A percentile compares a stretch with the other conserved stretches of the same genome.
Evolutionary conservation across 2,113 vertebrate species (phyloP).

Genomic region (Pteropus alecto): DNA sequence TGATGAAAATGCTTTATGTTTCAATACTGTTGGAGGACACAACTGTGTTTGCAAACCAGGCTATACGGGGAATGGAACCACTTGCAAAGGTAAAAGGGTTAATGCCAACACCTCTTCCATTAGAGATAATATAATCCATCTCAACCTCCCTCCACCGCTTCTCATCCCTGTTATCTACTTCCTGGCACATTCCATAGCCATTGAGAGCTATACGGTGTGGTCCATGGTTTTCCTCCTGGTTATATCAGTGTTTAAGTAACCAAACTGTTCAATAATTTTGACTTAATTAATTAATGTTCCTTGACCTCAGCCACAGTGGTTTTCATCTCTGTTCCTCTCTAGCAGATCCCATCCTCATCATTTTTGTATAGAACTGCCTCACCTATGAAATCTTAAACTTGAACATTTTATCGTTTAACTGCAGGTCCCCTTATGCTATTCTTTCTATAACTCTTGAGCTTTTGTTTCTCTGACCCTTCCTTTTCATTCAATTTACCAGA

Average conservation of each 20-base stretch:
- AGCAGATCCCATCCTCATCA: neutral
- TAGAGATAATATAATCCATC: neutral
- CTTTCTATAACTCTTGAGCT: neutral
- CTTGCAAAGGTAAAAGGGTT: conserved; percentile 91
- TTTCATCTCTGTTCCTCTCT: neutral
- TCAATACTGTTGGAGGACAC: conserved; percentile 97
- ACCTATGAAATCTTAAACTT: neutral
- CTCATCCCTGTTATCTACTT: neutral
- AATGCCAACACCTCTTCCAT: neutral
- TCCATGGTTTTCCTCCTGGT: neutral
- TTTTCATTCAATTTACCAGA: neutral
- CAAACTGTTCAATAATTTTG: neutral
- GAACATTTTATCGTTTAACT: neutral
- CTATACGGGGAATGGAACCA: conserved; percentile 94
- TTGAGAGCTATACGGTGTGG: neutral
- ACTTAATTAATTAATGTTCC: neutral
- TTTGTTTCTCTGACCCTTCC: neutral
- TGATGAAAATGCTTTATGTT: conserved; percentile 95
- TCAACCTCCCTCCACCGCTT: neutral
- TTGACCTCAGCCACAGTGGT: neutral
- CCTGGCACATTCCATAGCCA: neutral
- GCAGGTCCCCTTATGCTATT: neutral
- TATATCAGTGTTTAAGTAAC: neutral
- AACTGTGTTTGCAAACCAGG: conserved; percentile 97
- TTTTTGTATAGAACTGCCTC: neutral